phyloP scores from a whole-genome alignment of 1,140 invertebrate species.

The Laupala kohalensis region DNA sequence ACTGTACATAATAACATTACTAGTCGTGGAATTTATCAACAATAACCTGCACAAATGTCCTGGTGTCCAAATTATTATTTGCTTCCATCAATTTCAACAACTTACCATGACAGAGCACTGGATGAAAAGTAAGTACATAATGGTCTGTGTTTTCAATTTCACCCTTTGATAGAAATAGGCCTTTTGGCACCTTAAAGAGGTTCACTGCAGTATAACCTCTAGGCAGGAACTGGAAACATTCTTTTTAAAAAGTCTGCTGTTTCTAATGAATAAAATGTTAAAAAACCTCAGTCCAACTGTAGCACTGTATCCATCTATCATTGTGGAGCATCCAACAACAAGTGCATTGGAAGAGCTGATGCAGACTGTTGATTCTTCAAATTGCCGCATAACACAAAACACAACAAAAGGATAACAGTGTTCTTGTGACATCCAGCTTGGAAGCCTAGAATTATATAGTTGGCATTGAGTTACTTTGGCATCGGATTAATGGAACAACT shows the following conservation, averaged over 20 bases:
- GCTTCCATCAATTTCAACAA: background rate
- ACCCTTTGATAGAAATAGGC: background rate
- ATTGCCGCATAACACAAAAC: background rate
- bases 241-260: background rate
- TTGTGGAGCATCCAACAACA: conserved; percentile 8
- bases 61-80: background rate
- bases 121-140: background rate
- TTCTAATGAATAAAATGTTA: background rate
- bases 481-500: conserved; percentile 10
- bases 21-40: background rate
- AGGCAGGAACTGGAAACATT: background rate
- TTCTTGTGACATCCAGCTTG: conserved; percentile 5
- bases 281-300: background rate
- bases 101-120: too few relatives aligned
- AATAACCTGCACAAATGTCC: background rate
- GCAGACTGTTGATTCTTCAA: background rate
- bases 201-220: background rate
- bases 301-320: conserved; percentile 10
- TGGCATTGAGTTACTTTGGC: conserved; percentile 14
- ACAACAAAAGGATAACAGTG: background rate
- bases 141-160: background rate
- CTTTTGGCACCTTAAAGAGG: background rate
- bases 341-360: conserved; percentile 10
- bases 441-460: conserved; percentile 13
- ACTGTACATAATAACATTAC: background rate